phyloP scores from a whole-genome alignment of 2,888 invertebrate species.

The Nemotelus nigrinus region DNA sequence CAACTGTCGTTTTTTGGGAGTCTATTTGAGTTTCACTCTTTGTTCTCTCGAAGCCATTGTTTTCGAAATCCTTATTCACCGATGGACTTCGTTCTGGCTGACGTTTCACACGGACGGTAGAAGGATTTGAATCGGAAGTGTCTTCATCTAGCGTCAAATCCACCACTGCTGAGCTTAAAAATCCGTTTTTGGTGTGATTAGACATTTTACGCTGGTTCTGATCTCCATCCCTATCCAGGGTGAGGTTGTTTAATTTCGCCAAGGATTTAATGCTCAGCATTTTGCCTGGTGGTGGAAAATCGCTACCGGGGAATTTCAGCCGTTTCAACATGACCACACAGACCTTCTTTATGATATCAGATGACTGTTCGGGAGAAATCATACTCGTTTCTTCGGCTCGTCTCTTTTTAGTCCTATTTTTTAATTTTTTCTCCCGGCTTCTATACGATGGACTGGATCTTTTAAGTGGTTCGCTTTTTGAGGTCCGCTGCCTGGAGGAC shows the following conservation, averaged over 20 bases:
- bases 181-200: neutral
- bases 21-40: neutral
- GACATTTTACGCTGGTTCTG: neutral
- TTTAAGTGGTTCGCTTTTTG: no score
- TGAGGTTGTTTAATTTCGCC: neutral
- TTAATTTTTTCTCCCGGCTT: no score
- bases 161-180: neutral
- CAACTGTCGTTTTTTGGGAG: neutral
- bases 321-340: neutral
- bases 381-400: neutral
- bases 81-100: neutral
- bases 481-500: no score
- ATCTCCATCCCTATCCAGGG: no score
- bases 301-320: slow-evolving; percentile 2
- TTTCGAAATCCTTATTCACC: neutral
- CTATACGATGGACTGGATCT: no score
- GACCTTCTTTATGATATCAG: neutral
- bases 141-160: slow-evolving; percentile 2
- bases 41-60: neutral
- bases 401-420: no score
- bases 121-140: neutral
- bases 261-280: neutral
- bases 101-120: neutral
- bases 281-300: neutral
- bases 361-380: neutral